Percentiles rank a stretch among this genome's conserved stretches.
These are phyloP conservation scores for Cheilosia scutellata DNA, from an alignment of 2,888 invertebrate species.

Conservation along the genomic window DNA sequence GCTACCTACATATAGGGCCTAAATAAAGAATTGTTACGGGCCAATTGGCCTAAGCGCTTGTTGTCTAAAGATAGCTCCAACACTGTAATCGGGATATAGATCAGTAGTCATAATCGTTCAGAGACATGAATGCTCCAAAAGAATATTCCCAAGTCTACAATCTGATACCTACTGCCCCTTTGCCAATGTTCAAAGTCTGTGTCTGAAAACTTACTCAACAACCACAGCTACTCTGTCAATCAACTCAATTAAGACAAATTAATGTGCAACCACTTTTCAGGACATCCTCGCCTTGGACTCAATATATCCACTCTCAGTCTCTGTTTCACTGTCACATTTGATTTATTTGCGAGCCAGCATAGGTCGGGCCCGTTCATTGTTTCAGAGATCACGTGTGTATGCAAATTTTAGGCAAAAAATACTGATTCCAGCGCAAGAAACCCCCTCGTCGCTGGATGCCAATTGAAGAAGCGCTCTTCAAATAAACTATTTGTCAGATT, in stretches of 20 bases:
- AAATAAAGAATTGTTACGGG: no score
- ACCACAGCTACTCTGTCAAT: constrained; percentile 40
- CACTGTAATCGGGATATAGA: no score
- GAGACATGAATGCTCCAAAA: no score
- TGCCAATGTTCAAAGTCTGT: constrained; percentile 18
- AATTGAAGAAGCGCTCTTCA: constrained; percentile 42
- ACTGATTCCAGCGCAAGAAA: constrained; percentile 32
- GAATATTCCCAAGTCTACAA: no score
- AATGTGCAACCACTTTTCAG: constrained; percentile 57
- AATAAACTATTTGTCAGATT: constrained; percentile 36
- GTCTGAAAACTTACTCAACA: not conserved
- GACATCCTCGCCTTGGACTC: constrained; percentile 70
- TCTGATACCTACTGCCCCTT: no score
- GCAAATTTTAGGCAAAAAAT: constrained; percentile 39
- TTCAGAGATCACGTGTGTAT: constrained; percentile 46
- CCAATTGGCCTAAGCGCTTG: no score
- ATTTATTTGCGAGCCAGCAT: constrained; percentile 57
- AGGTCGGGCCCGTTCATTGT: constrained; percentile 20
- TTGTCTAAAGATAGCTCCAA: no score
- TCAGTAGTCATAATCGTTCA: no score
- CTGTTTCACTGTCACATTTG: constrained; percentile 50
- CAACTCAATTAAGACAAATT: constrained; percentile 58
- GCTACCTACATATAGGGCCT: no score
- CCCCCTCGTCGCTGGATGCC: constrained; percentile 10
- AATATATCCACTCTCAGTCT: constrained; percentile 44